Percentiles rank a stretch among this genome's conserved stretches.
Conservation (phyloP, 2,797 vertebrate genomes). For the Peromyscus aztecus region DNA sequence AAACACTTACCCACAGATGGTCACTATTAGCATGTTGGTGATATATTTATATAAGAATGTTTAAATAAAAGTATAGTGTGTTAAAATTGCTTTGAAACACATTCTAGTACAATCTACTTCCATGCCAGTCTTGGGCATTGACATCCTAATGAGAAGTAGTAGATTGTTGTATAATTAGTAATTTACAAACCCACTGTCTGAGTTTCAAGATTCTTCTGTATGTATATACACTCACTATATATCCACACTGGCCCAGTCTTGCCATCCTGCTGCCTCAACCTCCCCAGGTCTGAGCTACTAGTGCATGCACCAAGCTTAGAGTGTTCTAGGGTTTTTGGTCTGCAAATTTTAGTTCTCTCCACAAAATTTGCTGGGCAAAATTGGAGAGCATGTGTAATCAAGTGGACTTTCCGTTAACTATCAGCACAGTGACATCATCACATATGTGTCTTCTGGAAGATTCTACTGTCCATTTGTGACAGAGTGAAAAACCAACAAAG, state of each 20-base stretch:
- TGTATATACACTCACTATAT: background rate
- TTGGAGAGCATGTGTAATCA: background rate
- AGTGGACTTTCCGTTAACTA: background rate
- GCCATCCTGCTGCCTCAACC: background rate
- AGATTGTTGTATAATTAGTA: background rate
- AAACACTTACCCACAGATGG: background rate
- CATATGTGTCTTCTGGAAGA: background rate
- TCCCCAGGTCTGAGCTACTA: background rate
- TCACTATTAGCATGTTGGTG: background rate
- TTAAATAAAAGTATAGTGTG: background rate
- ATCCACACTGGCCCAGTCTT: background rate
- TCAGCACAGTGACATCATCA: background rate
- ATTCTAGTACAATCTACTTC: background rate
- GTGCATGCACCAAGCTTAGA: background rate
- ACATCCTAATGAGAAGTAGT: no score
- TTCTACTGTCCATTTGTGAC: no score
- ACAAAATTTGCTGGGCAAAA: background rate
- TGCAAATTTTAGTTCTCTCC: background rate
- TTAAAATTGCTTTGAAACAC: background rate
- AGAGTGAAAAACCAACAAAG: background rate
- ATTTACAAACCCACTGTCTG: background rate
- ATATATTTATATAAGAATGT: background rate
- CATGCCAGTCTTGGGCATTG: rapidly evolving
- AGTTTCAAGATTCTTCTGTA: background rate
- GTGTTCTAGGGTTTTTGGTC: background rate